Evolutionary conservation across 2,888 invertebrate species (phyloP), one percentile per base, ranked within the genome.

Genomic region (Schrankia costaestrigalis): DNA sequence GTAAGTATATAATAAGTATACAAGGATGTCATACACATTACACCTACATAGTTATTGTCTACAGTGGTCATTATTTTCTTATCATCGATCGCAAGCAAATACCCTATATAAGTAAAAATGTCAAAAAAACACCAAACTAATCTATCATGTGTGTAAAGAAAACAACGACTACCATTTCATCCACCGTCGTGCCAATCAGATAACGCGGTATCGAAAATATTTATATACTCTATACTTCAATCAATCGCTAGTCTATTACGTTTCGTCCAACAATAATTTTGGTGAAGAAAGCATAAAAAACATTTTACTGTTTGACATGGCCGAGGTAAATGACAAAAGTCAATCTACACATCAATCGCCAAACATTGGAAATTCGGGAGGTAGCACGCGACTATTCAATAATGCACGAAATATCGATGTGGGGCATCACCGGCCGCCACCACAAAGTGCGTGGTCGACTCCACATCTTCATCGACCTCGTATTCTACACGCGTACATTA

Each of bases 331-430:
- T 87, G 87, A 86, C 85, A 85, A 86, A 86, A 86, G 84, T 86
- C 86, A 85, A 87, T 87, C 86, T 86, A 86, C 79, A 84, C 84
- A 84, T 82, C 86, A 85, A 85, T 85, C 85, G 86, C 84, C 86
- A 86, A 87, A 86, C 86, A 85, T 83, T 81, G 76, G 76, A 86
- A 84, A 83, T 86, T 87, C 78, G 77, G 86, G 75, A 78, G 83
- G 83, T 65, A 74, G 63, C 86, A 87, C 86, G 87, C 86, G 74
- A 85, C 76, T 83, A 69, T 72, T 87, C 72, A 87, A 87, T 87
- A 85, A 87, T 87, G 83, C 78, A 87, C 71, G 79, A 76, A 78
- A 77, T 86, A 87, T 87, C 85, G 87, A 87, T 82, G 83, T 86
- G 80, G 84, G 83, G 57, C 85, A 84, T 81, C 84, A 65, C 73